Evolutionary conservation across 1,140 invertebrate species (phyloP), one percentile per base, ranked within the genome.

Genomic region (Hyles vespertilio): DNA sequence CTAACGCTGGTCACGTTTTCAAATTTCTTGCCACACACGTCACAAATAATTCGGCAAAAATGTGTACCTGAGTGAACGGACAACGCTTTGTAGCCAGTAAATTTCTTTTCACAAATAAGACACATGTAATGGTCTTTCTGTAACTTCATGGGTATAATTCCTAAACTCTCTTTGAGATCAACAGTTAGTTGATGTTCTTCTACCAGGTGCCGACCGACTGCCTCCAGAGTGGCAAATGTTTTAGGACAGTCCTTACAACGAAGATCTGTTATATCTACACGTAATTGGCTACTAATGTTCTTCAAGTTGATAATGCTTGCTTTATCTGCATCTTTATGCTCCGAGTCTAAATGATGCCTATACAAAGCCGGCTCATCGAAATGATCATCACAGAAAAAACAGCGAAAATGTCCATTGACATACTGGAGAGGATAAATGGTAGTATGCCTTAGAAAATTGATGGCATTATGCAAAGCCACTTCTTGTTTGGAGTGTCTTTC

Each of bases 401-500:
- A 51, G 34, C 32, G 32, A 12, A 32, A 51, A n/a, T 9, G n/a
- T 9, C 50, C 50, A 34, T 33, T 51, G 78, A 75, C 58, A 81
- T 72, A 52, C 73, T 73, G 5, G 72, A 86, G 82, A 11, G 83
- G 83, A 69, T 74, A 83, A 51, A 68, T 77, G 22, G 83, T 83
- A 49, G 84, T 56, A 61, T 83, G 74, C 70, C 72, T 72, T 71
- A 87, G 71, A 59, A 87, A 72, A 58, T 79, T 63, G 70, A 74
- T 73, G 34, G 80, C 81, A 69, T 87, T 87, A 61, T 57, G 69
- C 9, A 51, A 34, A 8, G n/a, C 50, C 5, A 34, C 10, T 32
- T 51, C 50, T 9, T 11, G 5, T 51, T 51, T 51, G 32, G 32
- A 22, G 5, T 32, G 9, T 8, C 32, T 34, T 8, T 32, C 9